Conservation (phyloP, 2,797 vertebrate species). For the Microctenopoma stevenorrisi region DNA sequence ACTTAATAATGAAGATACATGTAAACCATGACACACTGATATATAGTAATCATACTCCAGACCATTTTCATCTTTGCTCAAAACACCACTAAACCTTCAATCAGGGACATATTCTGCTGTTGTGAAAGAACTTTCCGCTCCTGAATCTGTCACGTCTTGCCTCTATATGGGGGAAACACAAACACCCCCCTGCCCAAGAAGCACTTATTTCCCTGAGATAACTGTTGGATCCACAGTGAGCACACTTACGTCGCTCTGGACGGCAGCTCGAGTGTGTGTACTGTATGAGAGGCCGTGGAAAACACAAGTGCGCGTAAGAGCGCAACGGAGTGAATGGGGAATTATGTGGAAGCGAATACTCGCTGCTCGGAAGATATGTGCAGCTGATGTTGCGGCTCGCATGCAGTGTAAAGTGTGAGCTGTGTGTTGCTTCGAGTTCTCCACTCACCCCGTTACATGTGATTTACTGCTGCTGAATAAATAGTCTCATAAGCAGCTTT, state of each 20-base stretch:
- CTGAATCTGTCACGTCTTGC: conserved; percentile 1
- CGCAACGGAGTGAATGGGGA: conserved; percentile 12
- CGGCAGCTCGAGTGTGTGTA: conserved; percentile 28
- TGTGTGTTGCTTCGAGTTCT: conserved; percentile 14
- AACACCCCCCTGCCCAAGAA: conserved; percentile 19
- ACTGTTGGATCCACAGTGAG: conserved; percentile 28
- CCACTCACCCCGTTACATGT: conserved; percentile 13
- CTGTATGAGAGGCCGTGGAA: conserved; percentile 4
- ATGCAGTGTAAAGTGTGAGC: not conserved
- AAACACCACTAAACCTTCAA: not conserved
- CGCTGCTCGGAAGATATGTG: conserved; percentile 25
- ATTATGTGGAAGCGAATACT: conserved; percentile 31
- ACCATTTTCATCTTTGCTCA: not conserved
- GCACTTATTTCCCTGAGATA: not conserved
- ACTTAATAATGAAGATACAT: not conserved
- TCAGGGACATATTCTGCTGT: conserved; percentile 10
- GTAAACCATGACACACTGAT: not conserved
- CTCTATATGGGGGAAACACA: conserved; percentile 28
- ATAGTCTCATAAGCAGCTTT: conserved; percentile 43
- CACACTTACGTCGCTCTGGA: conserved; percentile 19
- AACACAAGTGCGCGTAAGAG: conserved; percentile 27
- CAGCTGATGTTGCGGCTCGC: conserved; percentile 15
- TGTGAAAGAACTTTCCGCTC: conserved; percentile 8
- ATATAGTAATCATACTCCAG: not conserved
- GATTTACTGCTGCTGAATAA: conserved; percentile 49